phyloP scores from a whole-genome alignment of 2,797 vertebrate species.

The Gambelia wislizenii region DNA sequence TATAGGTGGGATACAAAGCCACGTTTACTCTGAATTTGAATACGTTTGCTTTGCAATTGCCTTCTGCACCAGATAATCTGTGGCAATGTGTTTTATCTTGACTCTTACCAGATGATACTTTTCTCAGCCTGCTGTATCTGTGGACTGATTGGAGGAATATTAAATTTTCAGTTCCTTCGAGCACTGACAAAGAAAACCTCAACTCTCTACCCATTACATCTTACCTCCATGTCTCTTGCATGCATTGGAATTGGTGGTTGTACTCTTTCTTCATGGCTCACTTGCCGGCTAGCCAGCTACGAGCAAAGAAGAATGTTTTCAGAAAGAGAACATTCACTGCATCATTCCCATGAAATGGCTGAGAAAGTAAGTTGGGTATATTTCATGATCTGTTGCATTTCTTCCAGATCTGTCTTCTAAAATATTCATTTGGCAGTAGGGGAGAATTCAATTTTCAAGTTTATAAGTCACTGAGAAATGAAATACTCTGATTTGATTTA shows the following conservation, averaged over 20 bases:
- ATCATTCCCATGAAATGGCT: constrained; percentile 98
- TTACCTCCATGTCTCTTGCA: constrained; percentile 94
- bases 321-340: constrained; percentile 96
- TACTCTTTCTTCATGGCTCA: constrained; percentile 97
- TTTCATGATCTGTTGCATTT: constrained; percentile 46
- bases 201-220: constrained; percentile 87
- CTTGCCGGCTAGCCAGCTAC: constrained; percentile 95
- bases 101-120: constrained; percentile 92
- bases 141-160: constrained; percentile 96
- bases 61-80: constrained; percentile 40
- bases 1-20: not conserved
- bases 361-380: constrained; percentile 89
- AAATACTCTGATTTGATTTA: constrained; percentile 57
- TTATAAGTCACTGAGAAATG: constrained; percentile 60
- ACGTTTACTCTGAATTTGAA: constrained; percentile 23
- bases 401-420: constrained; percentile 42
- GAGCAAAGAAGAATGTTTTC: constrained; percentile 99
- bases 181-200: constrained; percentile 90
- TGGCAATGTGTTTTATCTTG: constrained; percentile 48
- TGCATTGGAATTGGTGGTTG: constrained; percentile 95
- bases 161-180: constrained; percentile 98
- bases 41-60: not conserved
- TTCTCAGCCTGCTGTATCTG: constrained; percentile 99
- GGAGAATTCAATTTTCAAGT: constrained; percentile 44
- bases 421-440: constrained; percentile 38